Base-by-base conservation (phyloP, 2,888 invertebrate species). In the Limnephilus marmoratus region DNA sequence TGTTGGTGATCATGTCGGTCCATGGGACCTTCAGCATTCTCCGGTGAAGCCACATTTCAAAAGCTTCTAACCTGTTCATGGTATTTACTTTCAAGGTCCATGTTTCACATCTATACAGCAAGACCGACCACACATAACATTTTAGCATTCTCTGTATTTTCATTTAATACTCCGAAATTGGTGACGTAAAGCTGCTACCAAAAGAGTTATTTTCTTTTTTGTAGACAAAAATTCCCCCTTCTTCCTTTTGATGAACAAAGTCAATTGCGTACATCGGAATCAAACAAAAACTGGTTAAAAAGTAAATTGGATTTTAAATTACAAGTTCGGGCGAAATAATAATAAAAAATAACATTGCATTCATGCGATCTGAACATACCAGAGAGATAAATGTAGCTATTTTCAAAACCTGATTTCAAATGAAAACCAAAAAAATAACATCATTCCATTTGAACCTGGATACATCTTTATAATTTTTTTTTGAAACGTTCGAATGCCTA, bases 281-380 rank as follows among this genome's bases (percentile, higher is more conserved):
- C 86, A 86, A 86, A 86, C 45, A 45, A 24, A 85, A 41, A 7
- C 68, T 68, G 11, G 45, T 15, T 41, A 18, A 85, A 85, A 85
- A 85, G 85, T 86, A 86, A 86, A 86, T 86, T 86, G 86, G 86
- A 86, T 86, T 86, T 34, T 86, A n/a, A 49, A 86, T 18, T 83
- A 31, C 83, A 83, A 24, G 7, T 83, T 31, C 34, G 2, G 7
- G 1, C 24, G 4, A 68, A 68, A 68, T 24, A 68, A 68, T 24
- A 24, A 68, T 24, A 68, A 68, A 24, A 18, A 68, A 9, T 15
- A 9, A 7, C 68, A 24, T n/a, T n/a, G 53, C 53, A 68, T 68
- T 68, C 53, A 18, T 18, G 53, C 13, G 24, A 68, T 68, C 18
- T 68, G n/a, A 68, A 68, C n/a, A 68, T 9, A 24, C n/a, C 24